Evolutionary conservation across 2,888 invertebrate genomes (phyloP).

Genomic region (Lordiphosa fenestrarum): DNA sequence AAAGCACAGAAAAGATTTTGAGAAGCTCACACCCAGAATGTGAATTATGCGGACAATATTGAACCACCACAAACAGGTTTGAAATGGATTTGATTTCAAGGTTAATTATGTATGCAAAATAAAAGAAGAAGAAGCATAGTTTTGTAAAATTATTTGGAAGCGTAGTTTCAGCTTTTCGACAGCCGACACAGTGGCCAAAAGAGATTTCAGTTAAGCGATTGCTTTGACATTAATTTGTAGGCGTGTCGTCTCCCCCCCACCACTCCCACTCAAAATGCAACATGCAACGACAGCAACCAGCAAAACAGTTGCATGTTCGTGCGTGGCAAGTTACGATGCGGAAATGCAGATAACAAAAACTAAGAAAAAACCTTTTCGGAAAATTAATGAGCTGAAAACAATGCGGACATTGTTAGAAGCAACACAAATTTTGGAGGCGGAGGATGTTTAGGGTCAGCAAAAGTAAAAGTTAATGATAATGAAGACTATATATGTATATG

Average conservation of each 20-base stretch:
- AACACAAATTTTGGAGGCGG: slow-evolving; percentile 4
- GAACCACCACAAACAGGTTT: no score
- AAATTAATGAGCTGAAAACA: slow-evolving; percentile 73
- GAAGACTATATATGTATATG: background rate
- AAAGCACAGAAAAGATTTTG: no score
- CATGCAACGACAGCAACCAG: slow-evolving; percentile 14
- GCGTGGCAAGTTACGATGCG: slow-evolving; percentile 48
- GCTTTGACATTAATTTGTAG: slow-evolving; percentile 46
- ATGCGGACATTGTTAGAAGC: slow-evolving; percentile 64
- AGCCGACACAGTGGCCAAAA: slow-evolving; percentile 40
- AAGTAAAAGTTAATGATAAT: slow-evolving; percentile 41
- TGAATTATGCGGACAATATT: no score
- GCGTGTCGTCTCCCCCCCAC: slow-evolving; percentile 25
- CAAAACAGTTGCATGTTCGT: slow-evolving; percentile 45
- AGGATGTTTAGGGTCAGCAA: slow-evolving; percentile 1
- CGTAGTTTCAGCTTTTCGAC: background rate
- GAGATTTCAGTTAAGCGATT: slow-evolving; percentile 27
- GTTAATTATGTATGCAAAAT: no score
- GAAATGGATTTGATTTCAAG: no score
- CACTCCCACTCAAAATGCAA: slow-evolving; percentile 5
- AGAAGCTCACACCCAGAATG: no score
- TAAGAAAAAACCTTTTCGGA: slow-evolving; percentile 48
- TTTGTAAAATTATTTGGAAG: no score
- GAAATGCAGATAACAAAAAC: slow-evolving; percentile 65
- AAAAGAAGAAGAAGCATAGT: no score